Evolutionary conservation across 2,888 invertebrate genomes (phyloP).

Genomic region (Corbicula japonica): DNA sequence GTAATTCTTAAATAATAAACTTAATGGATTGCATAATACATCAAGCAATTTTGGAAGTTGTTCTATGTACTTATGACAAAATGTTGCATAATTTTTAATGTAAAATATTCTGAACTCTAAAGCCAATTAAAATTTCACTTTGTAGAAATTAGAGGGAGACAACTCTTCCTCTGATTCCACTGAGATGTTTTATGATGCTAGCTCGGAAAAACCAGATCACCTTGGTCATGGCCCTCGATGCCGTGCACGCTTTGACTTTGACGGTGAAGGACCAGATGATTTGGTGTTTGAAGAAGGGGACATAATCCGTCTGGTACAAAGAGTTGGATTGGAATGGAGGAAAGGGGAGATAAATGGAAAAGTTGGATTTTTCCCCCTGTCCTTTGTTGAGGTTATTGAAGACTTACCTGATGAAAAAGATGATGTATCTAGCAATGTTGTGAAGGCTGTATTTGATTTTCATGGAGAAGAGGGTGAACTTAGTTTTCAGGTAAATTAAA

Average conservation of each 20-base stretch:
- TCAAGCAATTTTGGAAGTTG: too few relatives aligned
- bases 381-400: slow-evolving; percentile 86
- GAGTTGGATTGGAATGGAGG: slow-evolving; percentile 82
- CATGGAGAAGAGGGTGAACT: slow-evolving; percentile 77
- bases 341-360: slow-evolving; percentile 78
- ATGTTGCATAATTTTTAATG: too few relatives aligned
- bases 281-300: slow-evolving; percentile 81
- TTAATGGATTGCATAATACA: too few relatives aligned
- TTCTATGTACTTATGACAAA: too few relatives aligned
- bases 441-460: slow-evolving; percentile 76
- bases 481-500: slow-evolving; percentile 76
- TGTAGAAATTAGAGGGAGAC: slow-evolving; percentile 45
- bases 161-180: slow-evolving; percentile 34
- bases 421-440: slow-evolving; percentile 27
- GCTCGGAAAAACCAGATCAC: slow-evolving; percentile 63
- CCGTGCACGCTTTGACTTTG: slow-evolving; percentile 83
- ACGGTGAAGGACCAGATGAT: slow-evolving; percentile 79
- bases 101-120: too few relatives aligned
- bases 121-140: too few relatives aligned
- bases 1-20: too few relatives aligned
- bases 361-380: slow-evolving; percentile 86
- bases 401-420: slow-evolving; percentile 68
- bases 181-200: slow-evolving; percentile 50
- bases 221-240: slow-evolving; percentile 79
- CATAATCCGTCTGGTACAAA: slow-evolving; percentile 72